phyloP scores from a whole-genome alignment of 2,888 invertebrate genomes.

The Metallyticus violacea region DNA sequence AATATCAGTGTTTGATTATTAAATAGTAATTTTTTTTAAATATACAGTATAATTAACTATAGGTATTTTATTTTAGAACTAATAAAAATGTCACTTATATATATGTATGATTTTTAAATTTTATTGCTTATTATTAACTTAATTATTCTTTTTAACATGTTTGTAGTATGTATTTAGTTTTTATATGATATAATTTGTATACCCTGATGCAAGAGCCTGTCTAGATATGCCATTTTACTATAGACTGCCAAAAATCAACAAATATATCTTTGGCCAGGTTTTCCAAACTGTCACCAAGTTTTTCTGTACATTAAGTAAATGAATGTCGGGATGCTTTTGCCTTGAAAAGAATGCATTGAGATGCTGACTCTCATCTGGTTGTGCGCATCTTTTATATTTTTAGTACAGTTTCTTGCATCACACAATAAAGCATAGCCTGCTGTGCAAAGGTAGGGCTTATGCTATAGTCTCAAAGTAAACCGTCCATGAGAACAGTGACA shows the following conservation, averaged over 20 bases:
- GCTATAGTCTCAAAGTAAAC: constrained; percentile 29
- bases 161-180: background rate
- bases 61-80: background rate
- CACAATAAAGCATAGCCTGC: background rate
- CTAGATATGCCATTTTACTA: background rate
- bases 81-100: background rate
- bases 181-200: background rate
- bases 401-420: background rate
- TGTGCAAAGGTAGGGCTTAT: background rate
- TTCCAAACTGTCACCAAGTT: background rate
- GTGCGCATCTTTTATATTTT: background rate
- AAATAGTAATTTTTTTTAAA: background rate
- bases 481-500: constrained; percentile 26
- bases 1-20: background rate
- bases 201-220: background rate
- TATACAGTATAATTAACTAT: background rate
- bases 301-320: too few relatives aligned
- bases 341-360: background rate
- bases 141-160: background rate
- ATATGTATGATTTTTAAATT: background rate
- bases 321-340: background rate
- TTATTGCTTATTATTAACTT: background rate
- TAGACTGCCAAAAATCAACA: too few relatives aligned
- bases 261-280: background rate
- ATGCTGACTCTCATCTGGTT: background rate